A percentile compares a stretch with the other conserved stretches of the same genome.
Conservation (phyloP, 2,797 vertebrate genomes). For the Scolopax rusticola region DNA sequence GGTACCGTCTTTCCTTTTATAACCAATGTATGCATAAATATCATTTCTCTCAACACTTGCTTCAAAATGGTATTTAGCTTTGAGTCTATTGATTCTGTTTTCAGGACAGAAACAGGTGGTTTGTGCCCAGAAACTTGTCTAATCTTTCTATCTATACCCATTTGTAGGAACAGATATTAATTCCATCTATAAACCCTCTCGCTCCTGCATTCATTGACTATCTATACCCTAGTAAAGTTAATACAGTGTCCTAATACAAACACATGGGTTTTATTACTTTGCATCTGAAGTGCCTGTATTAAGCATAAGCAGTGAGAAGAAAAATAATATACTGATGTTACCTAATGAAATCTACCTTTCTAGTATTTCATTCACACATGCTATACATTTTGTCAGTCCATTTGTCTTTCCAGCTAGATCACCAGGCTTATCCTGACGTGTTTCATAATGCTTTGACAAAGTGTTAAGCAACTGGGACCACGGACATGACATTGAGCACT, state of each 20-base stretch:
- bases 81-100: neutral
- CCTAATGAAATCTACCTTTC: neutral
- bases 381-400: fast-evolving
- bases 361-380: neutral
- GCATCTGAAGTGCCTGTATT: neutral
- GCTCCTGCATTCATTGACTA: neutral
- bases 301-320: neutral
- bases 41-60: neutral
- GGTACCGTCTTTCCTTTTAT: neutral
- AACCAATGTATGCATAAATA: neutral
- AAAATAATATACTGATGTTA: neutral
- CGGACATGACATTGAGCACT: fast-evolving
- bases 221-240: neutral
- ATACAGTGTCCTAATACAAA: neutral
- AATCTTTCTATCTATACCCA: neutral
- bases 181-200: neutral
- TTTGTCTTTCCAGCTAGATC: neutral
- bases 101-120: neutral
- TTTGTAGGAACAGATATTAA: neutral
- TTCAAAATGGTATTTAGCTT: neutral
- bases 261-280: neutral
- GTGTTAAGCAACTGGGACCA: neutral
- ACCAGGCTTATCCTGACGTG: neutral
- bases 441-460: neutral
- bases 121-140: neutral